phyloP scores from a whole-genome alignment of 1,140 invertebrate genomes.

The Drosophila triauraria region DNA sequence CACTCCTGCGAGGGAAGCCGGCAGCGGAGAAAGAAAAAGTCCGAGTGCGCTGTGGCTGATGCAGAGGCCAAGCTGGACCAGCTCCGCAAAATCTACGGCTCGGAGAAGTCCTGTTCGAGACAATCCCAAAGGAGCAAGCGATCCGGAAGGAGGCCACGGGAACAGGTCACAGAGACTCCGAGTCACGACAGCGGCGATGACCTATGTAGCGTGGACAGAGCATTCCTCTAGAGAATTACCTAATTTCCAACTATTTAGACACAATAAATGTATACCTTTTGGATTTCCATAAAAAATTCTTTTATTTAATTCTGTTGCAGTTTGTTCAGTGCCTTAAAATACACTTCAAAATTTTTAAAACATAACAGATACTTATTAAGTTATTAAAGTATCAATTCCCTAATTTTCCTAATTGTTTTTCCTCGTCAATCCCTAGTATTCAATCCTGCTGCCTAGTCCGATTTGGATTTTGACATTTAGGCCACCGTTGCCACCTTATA shows the following conservation, averaged over 20 bases:
- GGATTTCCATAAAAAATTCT: background rate
- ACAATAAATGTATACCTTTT: conserved; percentile 47
- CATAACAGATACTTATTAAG: too few species aligned
- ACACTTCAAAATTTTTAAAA: too few species aligned
- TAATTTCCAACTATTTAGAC: conserved; percentile 25
- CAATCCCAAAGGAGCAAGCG: conserved; percentile 65
- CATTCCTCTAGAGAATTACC: conserved; percentile 65
- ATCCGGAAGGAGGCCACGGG: conserved; percentile 23
- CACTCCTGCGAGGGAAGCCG: conserved; percentile 69
- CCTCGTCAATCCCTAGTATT: too few species aligned
- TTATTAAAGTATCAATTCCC: too few species aligned
- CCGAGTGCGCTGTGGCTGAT: conserved; percentile 50
- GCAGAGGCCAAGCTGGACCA: conserved; percentile 58
- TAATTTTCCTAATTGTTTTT: too few species aligned
- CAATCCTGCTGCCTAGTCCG: too few species aligned
- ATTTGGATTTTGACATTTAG: too few species aligned
- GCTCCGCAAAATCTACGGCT: conserved; percentile 75
- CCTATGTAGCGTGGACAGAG: conserved; percentile 77
- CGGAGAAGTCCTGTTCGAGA: conserved; percentile 63
- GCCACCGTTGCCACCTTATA: too few species aligned
- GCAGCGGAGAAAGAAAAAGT: conserved; percentile 57
- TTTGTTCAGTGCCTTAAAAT: too few species aligned
- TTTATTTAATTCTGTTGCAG: background rate
- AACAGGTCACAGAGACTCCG: conserved; percentile 43
- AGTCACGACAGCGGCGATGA: conserved; percentile 78